Evolutionary conservation across 2,888 invertebrate species (phyloP), one percentile per base, ranked within the genome.

Genomic region (Leucophenga montana): DNA sequence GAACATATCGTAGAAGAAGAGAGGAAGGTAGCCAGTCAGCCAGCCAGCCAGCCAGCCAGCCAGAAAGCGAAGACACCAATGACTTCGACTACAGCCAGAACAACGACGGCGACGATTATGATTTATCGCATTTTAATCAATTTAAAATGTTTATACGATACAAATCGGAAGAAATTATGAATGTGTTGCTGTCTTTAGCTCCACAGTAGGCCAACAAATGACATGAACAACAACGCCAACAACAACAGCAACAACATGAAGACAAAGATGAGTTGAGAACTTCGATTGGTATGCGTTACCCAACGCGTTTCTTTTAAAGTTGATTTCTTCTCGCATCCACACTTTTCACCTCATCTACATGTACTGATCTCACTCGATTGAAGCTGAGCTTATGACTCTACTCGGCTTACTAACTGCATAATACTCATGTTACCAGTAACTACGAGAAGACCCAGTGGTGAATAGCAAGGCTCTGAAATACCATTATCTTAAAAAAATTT

Each of bases 91-190:
- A 20, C 64, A 54, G 16, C 18, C 31, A 20, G 48, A 31, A 31
- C 39, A 39, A 68, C 66, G 53, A 53, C 62, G 64, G 50, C 73
- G 77, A 77, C 84, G 77, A 86, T 86, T 86, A 88, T 88, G 87
- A 87, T 88, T 88, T 86, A 87, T 87, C 85, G 85, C 80, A 78
- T 84, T 86, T 86, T 85, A 85, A 87, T 87, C 85, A 86, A 85
- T 86, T 87, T 85, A 83, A 86, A 84, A 87, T 83, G 85, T 87
- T 85, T 85, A 82, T 80, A 77, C 78, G 84, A 85, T 85, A 85
- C 80, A 80, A 78, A 85, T 84, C 83, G 76, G 74, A 79, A 82
- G 73, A 80, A 84, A 85, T 81, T 84, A 84, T 79, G 77, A 75
- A 80, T 85, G 78, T 80, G 83, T 80, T 78, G 83, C 79, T 80